Conservation (phyloP, 1,140 invertebrate genomes). For the Diprion similis region DNA sequence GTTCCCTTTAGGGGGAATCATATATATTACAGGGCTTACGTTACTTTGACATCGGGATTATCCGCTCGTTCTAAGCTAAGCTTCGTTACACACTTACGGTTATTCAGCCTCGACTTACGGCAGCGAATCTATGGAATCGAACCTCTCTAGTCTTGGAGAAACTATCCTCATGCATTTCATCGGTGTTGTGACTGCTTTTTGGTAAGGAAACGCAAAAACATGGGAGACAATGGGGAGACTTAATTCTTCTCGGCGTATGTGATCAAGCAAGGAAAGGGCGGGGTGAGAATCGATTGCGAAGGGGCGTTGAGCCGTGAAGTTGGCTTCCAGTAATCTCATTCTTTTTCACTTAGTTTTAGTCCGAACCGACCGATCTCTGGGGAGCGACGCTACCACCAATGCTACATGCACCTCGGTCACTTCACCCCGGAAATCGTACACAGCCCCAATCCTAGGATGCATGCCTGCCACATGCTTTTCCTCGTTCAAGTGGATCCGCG, state of each 20-base stretch:
- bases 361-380: conserved; percentile 23
- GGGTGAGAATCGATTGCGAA: conserved; percentile 8
- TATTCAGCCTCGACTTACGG: background rate
- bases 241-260: background rate
- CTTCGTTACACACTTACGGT: background rate
- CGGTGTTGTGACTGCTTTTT: too few relatives aligned
- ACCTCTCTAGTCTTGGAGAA: too few relatives aligned
- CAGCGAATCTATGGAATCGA: too few relatives aligned
- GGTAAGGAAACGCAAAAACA: background rate
- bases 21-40: background rate
- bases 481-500: background rate
- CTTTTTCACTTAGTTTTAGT: conserved; percentile 46
- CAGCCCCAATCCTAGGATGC: background rate
- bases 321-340: conserved; percentile 45
- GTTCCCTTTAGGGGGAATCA: background rate
- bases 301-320: conserved; percentile 50
- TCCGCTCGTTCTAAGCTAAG: background rate
- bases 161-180: too few relatives aligned
- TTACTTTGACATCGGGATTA: conserved; percentile 7
- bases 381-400: conserved; percentile 17
- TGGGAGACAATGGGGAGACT: background rate
- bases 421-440: conserved; percentile 1
- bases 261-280: background rate
- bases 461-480: background rate
- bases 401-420: background rate